A percentile compares a stretch with the other conserved stretches of the same genome.
Evolutionary conservation across 2,797 vertebrate species (phyloP).

Genomic region (Eospalax fontanierii): DNA sequence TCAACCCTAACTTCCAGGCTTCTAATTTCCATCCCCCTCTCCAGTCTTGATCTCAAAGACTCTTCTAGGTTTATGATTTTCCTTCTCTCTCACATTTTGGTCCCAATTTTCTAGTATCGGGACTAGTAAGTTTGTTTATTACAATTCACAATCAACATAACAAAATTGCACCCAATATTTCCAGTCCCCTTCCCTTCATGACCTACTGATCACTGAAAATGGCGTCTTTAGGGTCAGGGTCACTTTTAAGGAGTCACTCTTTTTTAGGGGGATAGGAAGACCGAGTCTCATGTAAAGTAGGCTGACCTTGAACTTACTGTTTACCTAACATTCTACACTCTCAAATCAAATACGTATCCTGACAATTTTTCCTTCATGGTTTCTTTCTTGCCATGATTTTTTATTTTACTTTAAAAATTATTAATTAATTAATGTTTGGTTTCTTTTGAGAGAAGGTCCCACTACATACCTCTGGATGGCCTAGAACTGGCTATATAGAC

Average conservation of each 20-base stretch:
- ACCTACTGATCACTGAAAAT: neutral
- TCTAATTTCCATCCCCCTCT: neutral
- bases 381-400: no score
- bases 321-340: no score
- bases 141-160: neutral
- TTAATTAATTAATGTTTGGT: no score
- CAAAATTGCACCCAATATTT: neutral
- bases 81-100: neutral
- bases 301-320: neutral
- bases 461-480: no score
- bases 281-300: neutral
- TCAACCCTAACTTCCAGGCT: neutral
- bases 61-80: neutral
- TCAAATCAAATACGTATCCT: no score
- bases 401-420: no score
- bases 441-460: no score
- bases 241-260: neutral
- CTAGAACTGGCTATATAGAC: no score
- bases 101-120: neutral
- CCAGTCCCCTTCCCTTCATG: neutral
- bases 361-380: no score
- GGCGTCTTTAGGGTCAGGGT: neutral
- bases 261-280: neutral
- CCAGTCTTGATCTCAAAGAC: neutral
- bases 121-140: neutral